Percentiles rank a stretch among this genome's conserved stretches.
Evolutionary conservation across 2,888 invertebrate genomes (phyloP).

Genomic region (Keiferia lycopersicella): DNA sequence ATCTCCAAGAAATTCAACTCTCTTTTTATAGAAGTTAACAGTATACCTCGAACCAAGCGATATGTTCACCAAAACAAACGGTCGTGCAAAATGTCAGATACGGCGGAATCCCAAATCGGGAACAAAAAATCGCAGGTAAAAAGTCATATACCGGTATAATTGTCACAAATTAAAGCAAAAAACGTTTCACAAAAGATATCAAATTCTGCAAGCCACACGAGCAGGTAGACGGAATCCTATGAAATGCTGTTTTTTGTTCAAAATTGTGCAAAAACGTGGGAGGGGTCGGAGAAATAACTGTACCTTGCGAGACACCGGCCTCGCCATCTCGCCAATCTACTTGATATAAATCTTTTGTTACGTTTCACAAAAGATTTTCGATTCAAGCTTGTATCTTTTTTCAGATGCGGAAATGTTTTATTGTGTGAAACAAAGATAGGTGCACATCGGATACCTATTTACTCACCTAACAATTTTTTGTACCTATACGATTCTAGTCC

Average conservation of each 20-base stretch:
- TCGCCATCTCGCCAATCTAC: conserved; percentile 41
- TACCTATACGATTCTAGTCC: too few relatives aligned
- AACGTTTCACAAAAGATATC: conserved; percentile 75
- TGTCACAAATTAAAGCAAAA: conserved; percentile 82
- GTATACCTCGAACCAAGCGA: conserved; percentile 56
- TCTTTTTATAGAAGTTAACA: conserved; percentile 49
- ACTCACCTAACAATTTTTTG: too few relatives aligned
- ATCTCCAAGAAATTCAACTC: conserved; percentile 39
- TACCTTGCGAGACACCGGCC: conserved; percentile 56
- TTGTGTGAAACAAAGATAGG: not conserved
- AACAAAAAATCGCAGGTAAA: conserved; percentile 75
- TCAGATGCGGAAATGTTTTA: not conserved
- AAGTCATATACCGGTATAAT: conserved; percentile 81
- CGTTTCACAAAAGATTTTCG: conserved; percentile 36
- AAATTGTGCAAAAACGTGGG: conserved; percentile 79
- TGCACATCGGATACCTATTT: not conserved
- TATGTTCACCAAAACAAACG: conserved; percentile 69
- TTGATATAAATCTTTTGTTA: conserved; percentile 53
- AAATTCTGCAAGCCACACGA: conserved; percentile 82
- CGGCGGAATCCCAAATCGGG: conserved; percentile 52
- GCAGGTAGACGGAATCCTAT: conserved; percentile 73
- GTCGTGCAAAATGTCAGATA: conserved; percentile 70
- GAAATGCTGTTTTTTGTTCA: conserved; percentile 60
- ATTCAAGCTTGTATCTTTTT: not conserved
- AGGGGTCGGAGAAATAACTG: conserved; percentile 71